Percentiles rank a stretch among this genome's conserved stretches.
Conservation (phyloP, 2,797 vertebrate species). For the Balearica regulorum region DNA sequence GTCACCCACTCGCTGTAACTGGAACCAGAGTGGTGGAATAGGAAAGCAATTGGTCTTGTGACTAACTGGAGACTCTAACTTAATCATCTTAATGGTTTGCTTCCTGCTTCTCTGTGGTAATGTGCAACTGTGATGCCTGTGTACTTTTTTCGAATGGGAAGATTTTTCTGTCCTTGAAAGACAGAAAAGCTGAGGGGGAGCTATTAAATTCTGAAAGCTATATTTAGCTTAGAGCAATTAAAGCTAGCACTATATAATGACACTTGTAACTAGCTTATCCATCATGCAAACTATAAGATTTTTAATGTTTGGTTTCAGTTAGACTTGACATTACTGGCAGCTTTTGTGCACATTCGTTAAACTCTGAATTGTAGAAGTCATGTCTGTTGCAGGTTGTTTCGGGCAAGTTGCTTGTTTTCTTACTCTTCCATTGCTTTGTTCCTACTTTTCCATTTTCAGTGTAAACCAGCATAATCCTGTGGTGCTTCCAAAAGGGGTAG, state of each 20-base stretch:
- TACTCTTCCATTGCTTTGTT: background rate
- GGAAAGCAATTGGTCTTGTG: background rate
- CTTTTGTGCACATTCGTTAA: background rate
- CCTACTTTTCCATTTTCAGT: background rate
- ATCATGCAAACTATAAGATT: background rate
- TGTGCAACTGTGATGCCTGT: background rate
- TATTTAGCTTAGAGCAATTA: constrained; percentile 34
- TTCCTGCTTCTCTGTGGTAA: background rate
- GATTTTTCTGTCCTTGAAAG: background rate
- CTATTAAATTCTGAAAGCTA: constrained; percentile 18
- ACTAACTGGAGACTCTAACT: background rate
- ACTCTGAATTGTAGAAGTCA: background rate
- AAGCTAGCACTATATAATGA: background rate
- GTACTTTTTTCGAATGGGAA: background rate
- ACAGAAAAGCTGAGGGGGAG: background rate
- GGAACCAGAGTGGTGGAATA: background rate
- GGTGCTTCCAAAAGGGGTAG: background rate
- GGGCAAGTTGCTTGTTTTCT: background rate
- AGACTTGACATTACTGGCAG: background rate
- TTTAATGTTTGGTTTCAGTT: background rate
- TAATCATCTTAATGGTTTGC: background rate
- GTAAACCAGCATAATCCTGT: background rate
- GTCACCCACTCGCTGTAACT: background rate
- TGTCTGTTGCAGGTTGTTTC: background rate
- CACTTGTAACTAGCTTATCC: background rate